Conservation (phyloP, 2,113 vertebrate genomes). For the Vidua chalybeata region DNA sequence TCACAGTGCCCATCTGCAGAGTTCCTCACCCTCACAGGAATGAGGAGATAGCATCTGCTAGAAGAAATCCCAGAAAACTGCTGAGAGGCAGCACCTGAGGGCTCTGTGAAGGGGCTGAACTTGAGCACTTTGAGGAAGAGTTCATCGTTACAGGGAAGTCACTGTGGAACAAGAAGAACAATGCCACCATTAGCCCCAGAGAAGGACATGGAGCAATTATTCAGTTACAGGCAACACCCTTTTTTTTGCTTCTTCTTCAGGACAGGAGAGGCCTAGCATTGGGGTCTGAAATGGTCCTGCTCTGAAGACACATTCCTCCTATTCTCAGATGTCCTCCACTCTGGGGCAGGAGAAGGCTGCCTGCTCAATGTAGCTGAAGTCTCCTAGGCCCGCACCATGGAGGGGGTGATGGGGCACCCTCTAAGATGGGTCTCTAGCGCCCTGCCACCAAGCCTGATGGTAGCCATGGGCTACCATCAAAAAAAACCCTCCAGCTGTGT, state of each 20-base stretch:
- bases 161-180: neutral
- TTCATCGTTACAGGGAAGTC: neutral
- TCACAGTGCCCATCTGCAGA: neutral
- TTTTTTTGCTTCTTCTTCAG: neutral
- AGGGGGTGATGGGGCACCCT: neutral
- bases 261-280: neutral
- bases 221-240: neutral
- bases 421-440: neutral
- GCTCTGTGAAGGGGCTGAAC: neutral
- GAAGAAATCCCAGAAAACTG: neutral
- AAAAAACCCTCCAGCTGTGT: neutral
- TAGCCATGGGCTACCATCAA: neutral
- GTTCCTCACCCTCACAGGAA: neutral
- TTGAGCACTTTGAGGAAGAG: neutral
- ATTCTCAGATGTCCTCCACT: neutral
- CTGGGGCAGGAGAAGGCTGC: neutral
- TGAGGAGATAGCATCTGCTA: neutral
- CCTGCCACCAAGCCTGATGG: neutral
- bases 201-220: neutral
- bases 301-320: neutral
- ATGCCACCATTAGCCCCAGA: neutral
- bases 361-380: neutral
- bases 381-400: neutral
- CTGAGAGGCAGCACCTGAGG: neutral
- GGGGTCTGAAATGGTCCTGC: neutral